Evolutionary conservation across 2,888 invertebrate species (phyloP).

Genomic region (Troilus luridus): DNA sequence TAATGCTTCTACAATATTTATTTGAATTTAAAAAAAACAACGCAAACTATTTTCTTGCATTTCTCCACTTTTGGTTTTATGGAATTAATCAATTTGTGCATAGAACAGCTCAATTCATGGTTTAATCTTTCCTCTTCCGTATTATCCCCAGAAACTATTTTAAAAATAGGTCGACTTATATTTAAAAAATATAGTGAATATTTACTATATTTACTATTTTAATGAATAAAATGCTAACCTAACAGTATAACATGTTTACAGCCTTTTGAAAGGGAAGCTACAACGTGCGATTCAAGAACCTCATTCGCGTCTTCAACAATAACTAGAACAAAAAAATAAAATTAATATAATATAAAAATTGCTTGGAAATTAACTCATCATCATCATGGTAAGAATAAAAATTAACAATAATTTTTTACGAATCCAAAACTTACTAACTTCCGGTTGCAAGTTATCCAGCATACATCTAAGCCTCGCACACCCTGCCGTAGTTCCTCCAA

Average conservation of each 20-base stretch:
- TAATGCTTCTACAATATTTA: no score
- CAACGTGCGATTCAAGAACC: constrained; percentile 85
- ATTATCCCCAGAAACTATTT: no score
- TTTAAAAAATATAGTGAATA: background rate
- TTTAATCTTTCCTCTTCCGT: no score
- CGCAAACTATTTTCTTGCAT: no score
- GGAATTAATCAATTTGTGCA: no score
- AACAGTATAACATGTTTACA: constrained; percentile 88
- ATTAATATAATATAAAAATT: no score
- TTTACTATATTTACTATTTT: no score
- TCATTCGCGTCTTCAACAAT: constrained; percentile 93
- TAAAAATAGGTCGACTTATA: background rate
- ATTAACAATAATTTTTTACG: background rate
- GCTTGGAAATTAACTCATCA: no score
- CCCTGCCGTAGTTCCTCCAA: constrained; percentile 84
- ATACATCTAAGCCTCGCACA: constrained; percentile 79
- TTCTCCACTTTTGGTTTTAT: no score
- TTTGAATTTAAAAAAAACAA: no score
- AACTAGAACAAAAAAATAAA: constrained; percentile 70
- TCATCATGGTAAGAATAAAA: no score
- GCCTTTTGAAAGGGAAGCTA: constrained; percentile 79
- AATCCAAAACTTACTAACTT: constrained; percentile 72
- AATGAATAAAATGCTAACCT: constrained; percentile 70
- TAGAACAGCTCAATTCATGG: no score
- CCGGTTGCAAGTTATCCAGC: constrained; percentile 74